Evolutionary conservation across 2,113 vertebrate species (phyloP).

Genomic region (Phainopepla nitens): DNA sequence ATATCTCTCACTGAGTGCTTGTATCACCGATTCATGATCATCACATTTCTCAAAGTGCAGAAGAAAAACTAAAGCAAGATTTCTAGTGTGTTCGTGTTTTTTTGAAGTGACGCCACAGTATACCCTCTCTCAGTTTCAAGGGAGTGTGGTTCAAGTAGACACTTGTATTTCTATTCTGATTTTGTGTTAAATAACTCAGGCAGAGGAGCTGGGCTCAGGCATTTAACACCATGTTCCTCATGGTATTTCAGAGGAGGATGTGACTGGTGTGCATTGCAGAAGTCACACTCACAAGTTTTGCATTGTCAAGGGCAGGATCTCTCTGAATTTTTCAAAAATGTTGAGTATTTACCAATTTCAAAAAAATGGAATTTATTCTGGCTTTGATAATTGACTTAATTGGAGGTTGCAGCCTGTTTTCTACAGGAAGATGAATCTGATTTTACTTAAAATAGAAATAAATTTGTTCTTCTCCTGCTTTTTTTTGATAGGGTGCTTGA

Average conservation of each 20-base stretch:
- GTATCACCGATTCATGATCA: not conserved
- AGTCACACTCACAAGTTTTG: not conserved
- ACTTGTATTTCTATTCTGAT: not conserved
- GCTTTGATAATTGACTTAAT: not conserved
- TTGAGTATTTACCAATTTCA: not conserved
- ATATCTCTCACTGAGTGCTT: not conserved
- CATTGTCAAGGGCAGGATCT: not conserved
- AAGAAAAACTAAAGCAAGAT: not conserved
- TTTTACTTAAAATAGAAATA: slow-evolving; percentile 31
- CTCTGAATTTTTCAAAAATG: not conserved
- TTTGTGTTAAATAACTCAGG: not conserved
- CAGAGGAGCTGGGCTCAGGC: not conserved
- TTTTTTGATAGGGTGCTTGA: slow-evolving; percentile 24
- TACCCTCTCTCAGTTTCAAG: not conserved
- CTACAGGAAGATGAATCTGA: not conserved
- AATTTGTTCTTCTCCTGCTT: not conserved
- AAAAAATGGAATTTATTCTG: not conserved
- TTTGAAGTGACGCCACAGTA: not conserved
- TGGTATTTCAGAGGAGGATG: not conserved
- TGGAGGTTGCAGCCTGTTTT: not conserved
- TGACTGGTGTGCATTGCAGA: not conserved
- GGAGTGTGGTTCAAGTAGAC: not conserved
- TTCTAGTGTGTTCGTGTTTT: not conserved
- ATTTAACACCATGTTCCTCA: not conserved
- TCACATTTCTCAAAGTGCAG: not conserved